These are phyloP conservation scores for Silurus aristotelis DNA, from an alignment of 2,797 vertebrate genomes.

Conservation along the genomic window DNA sequence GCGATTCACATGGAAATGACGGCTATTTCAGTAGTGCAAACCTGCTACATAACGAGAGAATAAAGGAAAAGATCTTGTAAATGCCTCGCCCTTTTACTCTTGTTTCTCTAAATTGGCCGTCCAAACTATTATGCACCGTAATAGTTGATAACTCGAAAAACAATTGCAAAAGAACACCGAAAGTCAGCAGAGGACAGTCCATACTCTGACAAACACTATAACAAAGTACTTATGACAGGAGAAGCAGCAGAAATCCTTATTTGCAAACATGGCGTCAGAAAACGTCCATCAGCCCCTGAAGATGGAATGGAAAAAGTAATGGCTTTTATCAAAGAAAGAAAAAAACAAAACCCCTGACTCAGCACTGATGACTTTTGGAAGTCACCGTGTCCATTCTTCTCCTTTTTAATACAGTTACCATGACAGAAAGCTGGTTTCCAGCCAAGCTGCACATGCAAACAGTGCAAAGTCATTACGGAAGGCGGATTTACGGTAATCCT, in stretches of 20 bases:
- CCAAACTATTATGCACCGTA: constrained; percentile 36
- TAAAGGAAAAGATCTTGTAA: constrained; percentile 28
- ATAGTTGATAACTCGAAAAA: constrained; percentile 21
- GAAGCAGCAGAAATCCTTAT: constrained; percentile 34
- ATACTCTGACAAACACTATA: constrained; percentile 26
- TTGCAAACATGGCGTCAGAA: constrained; percentile 38
- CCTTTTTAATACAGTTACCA: constrained; percentile 38
- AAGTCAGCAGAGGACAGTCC: constrained; percentile 25
- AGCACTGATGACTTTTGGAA: constrained; percentile 47
- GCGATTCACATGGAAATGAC: constrained; percentile 19
- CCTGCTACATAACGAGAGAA: constrained; percentile 35
- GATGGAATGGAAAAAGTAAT: constrained; percentile 36
- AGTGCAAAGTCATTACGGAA: constrained; percentile 47
- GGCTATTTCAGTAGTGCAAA: constrained; percentile 22
- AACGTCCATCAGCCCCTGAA: constrained; percentile 31
- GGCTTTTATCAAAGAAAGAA: constrained; percentile 42
- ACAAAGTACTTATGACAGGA: constrained; percentile 43
- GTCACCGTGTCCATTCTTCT: constrained; percentile 45
- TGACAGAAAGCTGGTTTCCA: constrained; percentile 35
- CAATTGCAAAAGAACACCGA: constrained; percentile 22
- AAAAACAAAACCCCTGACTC: constrained; percentile 25
- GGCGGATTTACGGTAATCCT: constrained; percentile 54
- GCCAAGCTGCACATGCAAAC: constrained; percentile 20
- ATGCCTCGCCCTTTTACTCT: constrained; percentile 33
- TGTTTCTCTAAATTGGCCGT: constrained; percentile 44